phyloP scores from a whole-genome alignment of 1,140 invertebrate genomes.

The Drosophila nigrodunni region DNA sequence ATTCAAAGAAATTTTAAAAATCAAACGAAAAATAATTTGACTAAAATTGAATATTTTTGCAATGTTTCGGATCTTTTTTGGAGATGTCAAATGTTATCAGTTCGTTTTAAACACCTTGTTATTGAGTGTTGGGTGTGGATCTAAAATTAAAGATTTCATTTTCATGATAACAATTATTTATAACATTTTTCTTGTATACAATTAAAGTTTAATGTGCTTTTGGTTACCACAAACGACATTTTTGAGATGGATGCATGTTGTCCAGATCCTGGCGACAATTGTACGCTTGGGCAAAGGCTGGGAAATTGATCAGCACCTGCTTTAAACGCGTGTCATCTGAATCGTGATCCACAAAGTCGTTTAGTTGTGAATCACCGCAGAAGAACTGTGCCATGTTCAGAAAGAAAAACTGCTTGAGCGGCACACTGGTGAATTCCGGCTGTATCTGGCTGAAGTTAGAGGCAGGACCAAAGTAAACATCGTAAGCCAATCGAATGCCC shows the following conservation, averaged over 20 bases:
- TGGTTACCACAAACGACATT: conserved; percentile 66
- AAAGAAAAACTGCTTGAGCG: conserved; percentile 61
- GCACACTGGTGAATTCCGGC: conserved; percentile 22
- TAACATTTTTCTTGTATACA: background rate
- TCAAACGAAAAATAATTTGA: no score
- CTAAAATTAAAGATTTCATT: no score
- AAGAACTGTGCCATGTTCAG: conserved; percentile 75
- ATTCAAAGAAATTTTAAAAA: no score
- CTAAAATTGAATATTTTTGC: no score
- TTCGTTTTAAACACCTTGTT: no score
- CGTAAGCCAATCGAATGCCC: conserved; percentile 65
- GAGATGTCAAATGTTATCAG: no score
- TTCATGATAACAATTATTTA: background rate
- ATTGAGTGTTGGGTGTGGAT: no score
- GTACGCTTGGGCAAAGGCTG: conserved; percentile 45
- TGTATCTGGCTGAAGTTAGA: background rate
- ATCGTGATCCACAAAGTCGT: conserved; percentile 56
- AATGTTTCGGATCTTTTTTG: no score
- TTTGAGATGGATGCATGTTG: conserved; percentile 38
- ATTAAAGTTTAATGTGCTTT: background rate
- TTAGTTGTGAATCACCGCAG: conserved; percentile 36
- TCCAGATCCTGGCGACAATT: conserved; percentile 28
- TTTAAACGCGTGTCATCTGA: conserved; percentile 54
- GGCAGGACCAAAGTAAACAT: conserved; percentile 41
- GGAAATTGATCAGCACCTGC: conserved; percentile 56